phyloP scores from a whole-genome alignment of 2,888 invertebrate genomes.

The Tyria jacobaeae region DNA sequence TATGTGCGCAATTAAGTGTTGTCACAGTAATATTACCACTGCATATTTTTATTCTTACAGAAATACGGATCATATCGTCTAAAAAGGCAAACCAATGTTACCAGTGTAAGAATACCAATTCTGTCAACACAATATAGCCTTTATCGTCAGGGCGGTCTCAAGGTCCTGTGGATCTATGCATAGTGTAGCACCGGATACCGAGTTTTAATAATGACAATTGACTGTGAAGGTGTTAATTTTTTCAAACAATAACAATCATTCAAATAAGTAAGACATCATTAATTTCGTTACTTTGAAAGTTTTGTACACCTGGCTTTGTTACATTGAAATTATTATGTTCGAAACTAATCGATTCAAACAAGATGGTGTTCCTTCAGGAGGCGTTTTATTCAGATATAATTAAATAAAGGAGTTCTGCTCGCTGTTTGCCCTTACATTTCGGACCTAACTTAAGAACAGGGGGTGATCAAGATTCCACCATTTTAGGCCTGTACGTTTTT shows the following conservation, averaged over 20 bases:
- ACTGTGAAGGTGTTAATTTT: conserved; percentile 33
- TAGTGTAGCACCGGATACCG: conserved; percentile 47
- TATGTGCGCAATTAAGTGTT: background rate
- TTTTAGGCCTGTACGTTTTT: too few species aligned
- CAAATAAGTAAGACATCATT: background rate
- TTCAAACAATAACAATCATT: conserved; percentile 12
- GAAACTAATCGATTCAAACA: background rate
- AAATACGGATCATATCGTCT: conserved; percentile 28
- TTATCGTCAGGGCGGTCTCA: conserved; percentile 27
- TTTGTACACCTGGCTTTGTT: too few species aligned
- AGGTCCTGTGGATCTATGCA: conserved; percentile 57
- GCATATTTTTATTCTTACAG: conserved; percentile 6
- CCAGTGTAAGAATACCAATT: conserved; percentile 48
- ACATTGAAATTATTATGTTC: background rate
- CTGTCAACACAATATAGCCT: conserved; percentile 56
- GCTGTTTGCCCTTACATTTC: background rate
- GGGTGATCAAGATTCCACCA: too few species aligned
- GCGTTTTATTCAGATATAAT: background rate
- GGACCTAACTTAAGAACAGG: too few species aligned
- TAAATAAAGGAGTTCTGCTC: background rate
- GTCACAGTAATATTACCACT: background rate
- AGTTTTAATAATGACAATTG: conserved; percentile 43
- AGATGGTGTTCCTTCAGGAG: background rate
- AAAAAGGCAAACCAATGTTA: conserved; percentile 56
- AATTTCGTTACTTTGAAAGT: too few species aligned